Conservation (phyloP, 1,140 invertebrate genomes). For the Mya arenaria region DNA sequence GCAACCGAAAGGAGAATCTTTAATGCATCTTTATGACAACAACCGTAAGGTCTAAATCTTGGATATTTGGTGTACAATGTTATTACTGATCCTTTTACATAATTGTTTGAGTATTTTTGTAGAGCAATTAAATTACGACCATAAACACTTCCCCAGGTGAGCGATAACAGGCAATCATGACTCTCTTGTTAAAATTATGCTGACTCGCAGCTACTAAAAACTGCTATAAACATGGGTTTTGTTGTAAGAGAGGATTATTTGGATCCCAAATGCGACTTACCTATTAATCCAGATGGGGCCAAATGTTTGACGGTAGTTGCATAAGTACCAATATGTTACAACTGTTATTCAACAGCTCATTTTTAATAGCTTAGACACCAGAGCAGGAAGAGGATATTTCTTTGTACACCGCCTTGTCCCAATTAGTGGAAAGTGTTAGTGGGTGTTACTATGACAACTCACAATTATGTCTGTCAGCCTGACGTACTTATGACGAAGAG, state of each 20-base stretch:
- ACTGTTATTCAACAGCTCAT: too few relatives aligned
- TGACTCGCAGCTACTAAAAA: too few relatives aligned
- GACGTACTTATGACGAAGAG: conserved; percentile 82
- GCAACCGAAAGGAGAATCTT: too few relatives aligned
- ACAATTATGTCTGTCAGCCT: conserved; percentile 81
- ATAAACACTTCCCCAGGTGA: neutral
- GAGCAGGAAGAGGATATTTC: conserved; percentile 89
- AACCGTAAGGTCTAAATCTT: neutral
- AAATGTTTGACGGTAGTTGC: too few relatives aligned
- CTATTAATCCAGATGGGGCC: too few relatives aligned
- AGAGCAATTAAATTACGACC: neutral
- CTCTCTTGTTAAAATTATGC: too few relatives aligned
- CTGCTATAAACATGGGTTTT: too few relatives aligned
- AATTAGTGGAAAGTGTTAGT: conserved; percentile 86
- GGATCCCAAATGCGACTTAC: too few relatives aligned
- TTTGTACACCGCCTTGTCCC: conserved; percentile 88
- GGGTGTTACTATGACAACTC: conserved; percentile 87
- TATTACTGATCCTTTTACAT: neutral
- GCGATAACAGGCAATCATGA: too few relatives aligned
- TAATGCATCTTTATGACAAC: neutral
- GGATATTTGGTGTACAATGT: neutral
- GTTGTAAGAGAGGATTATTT: too few relatives aligned
- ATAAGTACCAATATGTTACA: too few relatives aligned
- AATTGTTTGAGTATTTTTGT: neutral
- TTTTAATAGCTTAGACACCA: conserved; percentile 86